phyloP scores from a whole-genome alignment of 2,888 invertebrate genomes.

The Acanthoscelides obtectus region DNA sequence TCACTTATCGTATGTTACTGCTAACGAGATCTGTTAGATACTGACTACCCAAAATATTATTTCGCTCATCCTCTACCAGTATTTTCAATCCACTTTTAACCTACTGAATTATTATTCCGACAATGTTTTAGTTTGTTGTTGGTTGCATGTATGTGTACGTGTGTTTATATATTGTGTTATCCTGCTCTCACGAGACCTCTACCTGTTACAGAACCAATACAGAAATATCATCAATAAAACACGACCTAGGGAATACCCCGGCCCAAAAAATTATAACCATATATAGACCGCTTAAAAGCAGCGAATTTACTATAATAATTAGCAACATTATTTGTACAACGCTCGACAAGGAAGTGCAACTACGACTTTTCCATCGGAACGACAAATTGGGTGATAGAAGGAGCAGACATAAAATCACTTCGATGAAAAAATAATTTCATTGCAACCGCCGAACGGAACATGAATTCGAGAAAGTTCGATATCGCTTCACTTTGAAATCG shows the following conservation, averaged over 20 bases:
- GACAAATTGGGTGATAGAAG: neutral
- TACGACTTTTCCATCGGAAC: neutral
- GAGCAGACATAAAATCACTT: too few relatives aligned
- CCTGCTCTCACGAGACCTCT: slow-evolving; percentile 30
- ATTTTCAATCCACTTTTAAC: neutral
- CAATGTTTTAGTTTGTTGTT: slow-evolving; percentile 14
- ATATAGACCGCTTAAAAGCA: slow-evolving; percentile 23
- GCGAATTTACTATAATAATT: slow-evolving; percentile 42
- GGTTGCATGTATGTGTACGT: slow-evolving; percentile 16
- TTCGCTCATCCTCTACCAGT: neutral
- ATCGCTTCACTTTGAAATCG: too few relatives aligned
- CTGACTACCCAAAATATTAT: too few relatives aligned
- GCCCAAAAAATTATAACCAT: slow-evolving; percentile 21
- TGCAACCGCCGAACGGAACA: too few relatives aligned
- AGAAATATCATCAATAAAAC: neutral
- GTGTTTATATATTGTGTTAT: slow-evolving; percentile 15
- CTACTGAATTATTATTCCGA: slow-evolving; percentile 5
- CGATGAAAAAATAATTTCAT: too few relatives aligned
- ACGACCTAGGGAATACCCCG: neutral
- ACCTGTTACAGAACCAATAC: neutral
- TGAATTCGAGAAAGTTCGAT: too few relatives aligned
- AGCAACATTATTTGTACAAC: slow-evolving; percentile 47
- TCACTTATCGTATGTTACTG: too few relatives aligned
- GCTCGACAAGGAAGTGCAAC: slow-evolving; percentile 42
- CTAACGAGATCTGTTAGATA: too few relatives aligned